Evolutionary conservation across 1,140 invertebrate genomes (phyloP), one percentile per base, ranked within the genome.

Genomic region (Drosophila saltans): DNA sequence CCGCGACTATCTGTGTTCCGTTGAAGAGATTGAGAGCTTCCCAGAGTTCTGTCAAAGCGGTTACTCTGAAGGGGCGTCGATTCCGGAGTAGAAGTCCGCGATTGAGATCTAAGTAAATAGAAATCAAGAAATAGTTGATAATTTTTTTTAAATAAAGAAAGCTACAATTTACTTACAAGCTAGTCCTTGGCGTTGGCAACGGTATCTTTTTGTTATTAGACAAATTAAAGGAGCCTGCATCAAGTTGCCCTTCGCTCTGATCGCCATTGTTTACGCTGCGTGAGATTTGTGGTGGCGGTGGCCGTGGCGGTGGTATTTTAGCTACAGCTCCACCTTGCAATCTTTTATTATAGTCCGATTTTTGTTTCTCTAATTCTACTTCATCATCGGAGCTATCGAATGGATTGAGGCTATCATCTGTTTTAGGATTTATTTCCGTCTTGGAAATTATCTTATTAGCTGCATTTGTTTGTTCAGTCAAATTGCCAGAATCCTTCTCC

Each of bases 361-460:
- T 59, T 68, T 43, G 48, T 63, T 91, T 88, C 1, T 80, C 58
- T 36, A 85, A 92, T 56, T 94, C 93, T 26, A 94, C 93, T 60
- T 94, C 94, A 24, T 94, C 93, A 55, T 94, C 94, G 16, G 93
- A 93, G 69, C 92, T 93, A 65, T 93, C 94, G 75, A 96, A 96
- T 0, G 95, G 95, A 93, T 96, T 96, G 1, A 90, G 91, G 90
- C 69, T 93, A 91, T 55, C 58, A 11, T 57, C 30, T 41, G 62
- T 24, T 65, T 56, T 77, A 10, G 62, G 58, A 57, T 68, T 26
- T 41, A 21, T 61, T 40, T 39, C 58, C 11, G 57, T 39, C 39
- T 66, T 69, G 2, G 7, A n/a, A 7, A 16, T 39, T 16, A n/a
- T 40, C 10, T 52, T 40, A n/a, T 70, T 33, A 4, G 40, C 30